Percentiles rank a stretch among this genome's conserved stretches.
Conservation (phyloP, 2,888 invertebrate species). For the Pandemis heparana region DNA sequence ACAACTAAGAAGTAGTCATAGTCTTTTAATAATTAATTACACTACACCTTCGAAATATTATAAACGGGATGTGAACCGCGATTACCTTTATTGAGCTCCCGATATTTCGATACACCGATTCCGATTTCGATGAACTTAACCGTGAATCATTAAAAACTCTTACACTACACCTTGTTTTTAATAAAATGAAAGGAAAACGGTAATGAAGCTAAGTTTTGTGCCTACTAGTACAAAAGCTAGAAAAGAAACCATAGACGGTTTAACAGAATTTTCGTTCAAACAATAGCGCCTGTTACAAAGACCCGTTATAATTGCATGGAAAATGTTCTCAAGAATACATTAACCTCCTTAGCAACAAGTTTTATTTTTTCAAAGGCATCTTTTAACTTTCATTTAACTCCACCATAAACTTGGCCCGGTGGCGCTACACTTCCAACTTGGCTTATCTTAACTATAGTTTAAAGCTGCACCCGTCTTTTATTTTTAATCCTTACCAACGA, state of each 20-base stretch:
- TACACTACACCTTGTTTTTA: not conserved
- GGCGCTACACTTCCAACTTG: conserved; percentile 57
- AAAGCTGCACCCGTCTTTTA: conserved; percentile 72
- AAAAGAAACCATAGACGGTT: not conserved
- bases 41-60: too few species aligned
- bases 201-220: not conserved
- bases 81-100: too few species aligned
- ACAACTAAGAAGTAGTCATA: too few species aligned
- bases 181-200: not conserved
- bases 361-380: conserved; percentile 59
- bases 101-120: too few species aligned
- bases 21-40: too few species aligned
- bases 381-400: conserved; percentile 68
- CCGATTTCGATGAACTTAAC: too few species aligned
- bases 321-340: conserved; percentile 11
- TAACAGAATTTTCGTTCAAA: not conserved
- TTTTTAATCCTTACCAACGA: conserved; percentile 76
- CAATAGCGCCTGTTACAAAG: not conserved
- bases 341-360: conserved; percentile 26
- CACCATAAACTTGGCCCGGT: conserved; percentile 65
- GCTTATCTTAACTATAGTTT: conserved; percentile 80
- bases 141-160: too few species aligned
- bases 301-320: conserved; percentile 9
- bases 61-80: too few species aligned
- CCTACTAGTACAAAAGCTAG: too few species aligned